Evolutionary conservation across 2,113 vertebrate genomes (phyloP).

Genomic region (Loxodonta africana): DNA sequence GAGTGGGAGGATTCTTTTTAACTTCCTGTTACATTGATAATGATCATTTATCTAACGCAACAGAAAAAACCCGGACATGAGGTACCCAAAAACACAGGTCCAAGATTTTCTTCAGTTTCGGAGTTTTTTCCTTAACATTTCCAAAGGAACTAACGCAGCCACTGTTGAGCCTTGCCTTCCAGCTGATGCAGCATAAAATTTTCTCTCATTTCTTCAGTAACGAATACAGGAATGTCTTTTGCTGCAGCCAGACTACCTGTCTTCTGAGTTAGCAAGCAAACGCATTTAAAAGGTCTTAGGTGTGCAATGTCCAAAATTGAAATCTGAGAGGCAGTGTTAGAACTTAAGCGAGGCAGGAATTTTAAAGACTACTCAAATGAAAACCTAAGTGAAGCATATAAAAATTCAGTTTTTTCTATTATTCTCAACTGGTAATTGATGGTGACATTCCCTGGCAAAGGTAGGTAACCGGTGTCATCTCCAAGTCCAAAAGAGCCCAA

Average conservation of each 20-base stretch:
- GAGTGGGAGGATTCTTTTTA: neutral
- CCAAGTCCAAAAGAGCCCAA: conserved; percentile 80
- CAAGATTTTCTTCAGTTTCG: conserved; percentile 55
- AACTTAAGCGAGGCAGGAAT: conserved; percentile 81
- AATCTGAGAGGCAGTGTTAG: conserved; percentile 84
- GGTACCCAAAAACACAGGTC: conserved; percentile 77
- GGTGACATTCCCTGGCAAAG: conserved; percentile 72
- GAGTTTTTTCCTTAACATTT: conserved; percentile 77
- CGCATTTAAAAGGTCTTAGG: conserved; percentile 62
- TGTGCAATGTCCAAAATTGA: conserved; percentile 72
- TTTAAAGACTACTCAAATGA: conserved; percentile 78
- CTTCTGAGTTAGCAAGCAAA: conserved; percentile 76
- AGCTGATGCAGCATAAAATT: conserved; percentile 69
- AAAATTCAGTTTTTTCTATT: conserved; percentile 81
- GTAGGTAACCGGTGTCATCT: conserved; percentile 67
- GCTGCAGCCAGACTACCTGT: conserved; percentile 52
- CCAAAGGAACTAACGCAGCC: conserved; percentile 49
- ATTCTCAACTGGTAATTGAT: conserved; percentile 79
- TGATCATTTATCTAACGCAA: conserved; percentile 43
- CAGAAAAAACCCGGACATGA: conserved; percentile 65
- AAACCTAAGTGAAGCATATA: conserved; percentile 79
- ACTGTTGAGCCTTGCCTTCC: conserved; percentile 72
- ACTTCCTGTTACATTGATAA: conserved; percentile 67
- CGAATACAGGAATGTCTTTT: conserved; percentile 81
- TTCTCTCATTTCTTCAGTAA: conserved; percentile 69